Percentiles rank a stretch among this genome's conserved stretches.
Conservation (phyloP, 23 tunicate species). For the Styela clava region DNA sequence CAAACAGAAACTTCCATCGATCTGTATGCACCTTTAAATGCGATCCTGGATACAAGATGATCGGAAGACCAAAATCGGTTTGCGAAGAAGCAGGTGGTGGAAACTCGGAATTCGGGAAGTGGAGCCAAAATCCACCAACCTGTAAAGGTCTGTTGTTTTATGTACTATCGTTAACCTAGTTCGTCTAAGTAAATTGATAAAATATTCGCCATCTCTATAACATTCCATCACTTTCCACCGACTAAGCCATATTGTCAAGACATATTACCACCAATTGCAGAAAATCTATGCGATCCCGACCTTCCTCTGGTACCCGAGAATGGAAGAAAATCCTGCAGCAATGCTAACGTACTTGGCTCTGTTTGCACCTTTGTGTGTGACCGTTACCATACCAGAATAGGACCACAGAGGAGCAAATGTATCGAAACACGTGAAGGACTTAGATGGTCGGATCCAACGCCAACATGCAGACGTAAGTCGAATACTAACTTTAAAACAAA, state of each 20-base stretch:
- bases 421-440: constrained; percentile 32
- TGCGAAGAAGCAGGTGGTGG: constrained; percentile 25
- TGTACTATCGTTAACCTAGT: no score
- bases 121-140: constrained; percentile 9
- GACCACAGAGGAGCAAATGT: constrained; percentile 45
- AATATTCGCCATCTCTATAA: no score
- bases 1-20: constrained; percentile 36
- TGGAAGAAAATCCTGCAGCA: constrained; percentile 56
- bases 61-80: constrained; percentile 16
- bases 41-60: constrained; percentile 31
- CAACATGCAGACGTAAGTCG: constrained; percentile 64
- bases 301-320: constrained; percentile 61
- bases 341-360: constrained; percentile 72
- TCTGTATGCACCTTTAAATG: constrained; percentile 35
- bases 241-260: no score
- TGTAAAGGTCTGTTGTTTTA: constrained; percentile 16
- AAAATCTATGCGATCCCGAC: constrained; percentile 34
- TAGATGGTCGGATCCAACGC: constrained; percentile 53
- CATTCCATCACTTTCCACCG: no score
- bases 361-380: constrained; percentile 68
- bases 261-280: no score
- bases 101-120: constrained; percentile 7
- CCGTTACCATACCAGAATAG: constrained; percentile 52
- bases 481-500: background rate
- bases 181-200: no score